These are phyloP conservation scores for Matsumurasca onukii DNA, from an alignment of 1,140 invertebrate species.

Conservation along the genomic window DNA sequence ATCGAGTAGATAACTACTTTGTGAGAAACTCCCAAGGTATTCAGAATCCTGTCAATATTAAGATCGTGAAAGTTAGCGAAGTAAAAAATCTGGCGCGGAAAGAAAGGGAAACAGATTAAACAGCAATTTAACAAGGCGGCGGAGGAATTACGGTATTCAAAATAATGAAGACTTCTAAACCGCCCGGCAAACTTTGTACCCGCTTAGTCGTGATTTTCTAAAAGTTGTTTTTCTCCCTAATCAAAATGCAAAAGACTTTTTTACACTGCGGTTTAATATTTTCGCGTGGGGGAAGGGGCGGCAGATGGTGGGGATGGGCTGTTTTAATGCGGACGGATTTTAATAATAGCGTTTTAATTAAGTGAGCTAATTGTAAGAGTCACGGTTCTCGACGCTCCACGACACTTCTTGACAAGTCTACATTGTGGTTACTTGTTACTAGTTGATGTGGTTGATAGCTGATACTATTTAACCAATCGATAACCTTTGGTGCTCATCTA, in stretches of 20 bases:
- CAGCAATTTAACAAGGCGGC: conserved; percentile 7
- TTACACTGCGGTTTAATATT: conserved; percentile 29
- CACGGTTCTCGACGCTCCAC: neutral
- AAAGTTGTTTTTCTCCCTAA: conserved; percentile 32
- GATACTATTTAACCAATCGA: neutral
- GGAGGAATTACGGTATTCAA: conserved; percentile 22
- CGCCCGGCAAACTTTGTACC: conserved; percentile 3
- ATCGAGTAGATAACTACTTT: too few relatives aligned
- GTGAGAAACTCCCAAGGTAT: too few relatives aligned
- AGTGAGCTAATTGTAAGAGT: conserved; percentile 25
- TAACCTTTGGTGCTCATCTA: neutral
- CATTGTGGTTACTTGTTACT: neutral
- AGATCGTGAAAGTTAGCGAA: neutral
- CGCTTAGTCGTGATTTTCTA: conserved; percentile 15
- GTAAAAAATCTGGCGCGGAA: conserved; percentile 1
- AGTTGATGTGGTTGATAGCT: neutral
- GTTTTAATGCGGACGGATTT: conserved; percentile 28
- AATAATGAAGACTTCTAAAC: conserved; percentile 17
- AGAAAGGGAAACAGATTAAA: conserved; percentile 28
- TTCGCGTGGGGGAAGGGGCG: neutral
- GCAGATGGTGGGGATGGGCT: conserved; percentile 2
- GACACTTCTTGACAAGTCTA: too few relatives aligned
- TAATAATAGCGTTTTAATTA: conserved; percentile 33
- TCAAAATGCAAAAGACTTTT: conserved; percentile 32
- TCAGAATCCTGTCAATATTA: conserved; percentile 16